A percentile compares a stretch with the other conserved stretches of the same genome.
Conservation (phyloP, 2,888 invertebrate genomes). For the Pteria penguin region DNA sequence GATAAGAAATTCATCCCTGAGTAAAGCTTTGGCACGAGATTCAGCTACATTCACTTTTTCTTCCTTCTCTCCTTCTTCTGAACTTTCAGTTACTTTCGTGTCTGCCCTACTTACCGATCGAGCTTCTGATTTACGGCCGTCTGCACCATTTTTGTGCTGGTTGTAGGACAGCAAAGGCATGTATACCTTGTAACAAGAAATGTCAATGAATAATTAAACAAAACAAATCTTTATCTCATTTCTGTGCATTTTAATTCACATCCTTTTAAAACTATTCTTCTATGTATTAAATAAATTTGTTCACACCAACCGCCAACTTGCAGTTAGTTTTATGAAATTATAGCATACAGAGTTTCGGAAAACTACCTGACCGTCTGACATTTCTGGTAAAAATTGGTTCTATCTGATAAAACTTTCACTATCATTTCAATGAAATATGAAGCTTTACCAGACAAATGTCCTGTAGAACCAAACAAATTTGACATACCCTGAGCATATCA, state of each 20-base stretch:
- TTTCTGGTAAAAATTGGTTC: too few species aligned
- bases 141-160: slow-evolving; percentile 73
- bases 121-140: slow-evolving; percentile 50
- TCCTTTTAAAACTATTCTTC: too few species aligned
- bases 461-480: too few species aligned
- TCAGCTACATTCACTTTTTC: slow-evolving; percentile 69
- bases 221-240: background rate
- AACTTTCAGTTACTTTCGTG: slow-evolving; percentile 51
- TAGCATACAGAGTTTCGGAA: too few species aligned
- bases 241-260: background rate
- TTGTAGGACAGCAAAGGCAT: slow-evolving; percentile 79
- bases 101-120: slow-evolving; percentile 61
- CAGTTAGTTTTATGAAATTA: too few species aligned
- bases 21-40: slow-evolving; percentile 75
- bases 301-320: too few species aligned
- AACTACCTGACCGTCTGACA: too few species aligned
- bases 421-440: too few species aligned
- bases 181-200: slow-evolving; percentile 70
- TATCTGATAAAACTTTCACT: too few species aligned
- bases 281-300: too few species aligned
- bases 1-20: slow-evolving; percentile 81
- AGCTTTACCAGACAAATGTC: too few species aligned
- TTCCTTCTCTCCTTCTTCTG: slow-evolving; percentile 43
- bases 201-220: background rate
- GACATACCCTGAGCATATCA: too few species aligned